Percentiles rank a stretch among this genome's conserved stretches.
Conservation (phyloP, 1,140 invertebrate species). For the Cydia pomonella region DNA sequence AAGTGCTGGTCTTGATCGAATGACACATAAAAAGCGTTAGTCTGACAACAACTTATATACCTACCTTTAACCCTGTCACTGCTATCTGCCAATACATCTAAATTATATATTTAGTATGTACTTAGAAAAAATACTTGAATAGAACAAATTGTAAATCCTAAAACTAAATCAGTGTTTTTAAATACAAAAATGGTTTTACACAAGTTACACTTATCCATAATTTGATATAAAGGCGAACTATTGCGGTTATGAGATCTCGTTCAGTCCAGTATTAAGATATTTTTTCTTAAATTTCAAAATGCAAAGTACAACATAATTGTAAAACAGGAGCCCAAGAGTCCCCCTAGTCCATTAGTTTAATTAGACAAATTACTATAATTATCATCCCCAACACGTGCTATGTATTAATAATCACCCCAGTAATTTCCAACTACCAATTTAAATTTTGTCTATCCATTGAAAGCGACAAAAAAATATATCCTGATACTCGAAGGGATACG, state of each 20-base stretch:
- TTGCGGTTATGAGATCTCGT: no score
- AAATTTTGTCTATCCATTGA: slow-evolving; percentile 66
- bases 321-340: background rate
- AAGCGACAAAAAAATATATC: slow-evolving; percentile 55
- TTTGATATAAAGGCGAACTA: no score
- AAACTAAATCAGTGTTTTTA: no score
- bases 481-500: slow-evolving; percentile 48
- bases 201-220: no score
- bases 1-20: slow-evolving; percentile 48
- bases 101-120: slow-evolving; percentile 17
- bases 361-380: slow-evolving; percentile 28
- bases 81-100: slow-evolving; percentile 14
- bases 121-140: no score
- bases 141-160: no score
- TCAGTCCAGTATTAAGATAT: no score
- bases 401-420: slow-evolving; percentile 57
- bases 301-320: background rate
- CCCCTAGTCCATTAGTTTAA: slow-evolving; percentile 24
- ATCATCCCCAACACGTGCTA: slow-evolving; percentile 1
- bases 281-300: background rate
- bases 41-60: slow-evolving; percentile 43
- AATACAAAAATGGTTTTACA: no score
- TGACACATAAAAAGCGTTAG: slow-evolving; percentile 64
- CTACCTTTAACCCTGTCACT: slow-evolving; percentile 56
- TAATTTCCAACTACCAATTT: slow-evolving; percentile 49